phyloP scores from a whole-genome alignment of 37 sponge, comb jelly and placozoan genomes.

The Haliclona indistincta region DNA sequence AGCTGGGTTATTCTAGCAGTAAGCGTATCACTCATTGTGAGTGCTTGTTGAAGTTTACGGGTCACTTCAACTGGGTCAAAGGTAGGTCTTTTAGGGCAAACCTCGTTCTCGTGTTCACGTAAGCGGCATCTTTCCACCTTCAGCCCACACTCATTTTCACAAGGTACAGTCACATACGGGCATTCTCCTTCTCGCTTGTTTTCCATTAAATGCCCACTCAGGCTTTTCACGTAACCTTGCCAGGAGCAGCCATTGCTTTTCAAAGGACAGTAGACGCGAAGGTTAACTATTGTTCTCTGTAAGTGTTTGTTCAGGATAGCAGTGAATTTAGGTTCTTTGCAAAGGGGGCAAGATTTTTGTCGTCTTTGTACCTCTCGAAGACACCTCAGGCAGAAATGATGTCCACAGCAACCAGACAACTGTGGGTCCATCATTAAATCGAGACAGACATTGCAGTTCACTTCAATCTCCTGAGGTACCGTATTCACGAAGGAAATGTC shows the following conservation, averaged over 20 bases:
- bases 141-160: constrained; percentile 22
- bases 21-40: not conserved
- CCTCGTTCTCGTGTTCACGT: constrained; percentile 11
- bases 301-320: constrained; percentile 38
- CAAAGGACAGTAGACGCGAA: constrained; percentile 45
- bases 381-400: constrained; percentile 52
- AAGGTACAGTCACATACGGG: constrained; percentile 11
- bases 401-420: constrained; percentile 58
- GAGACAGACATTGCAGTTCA: constrained; percentile 48
- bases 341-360: constrained; percentile 36
- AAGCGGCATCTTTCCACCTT: not conserved
- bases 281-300: constrained; percentile 13
- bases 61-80: not conserved
- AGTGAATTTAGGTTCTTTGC: constrained; percentile 27
- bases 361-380: not conserved
- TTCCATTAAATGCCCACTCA: not conserved
- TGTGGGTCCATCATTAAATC: constrained; percentile 31
- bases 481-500: constrained; percentile 1
- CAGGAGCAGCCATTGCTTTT: constrained; percentile 48
- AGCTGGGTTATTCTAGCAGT: not conserved
- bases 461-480: constrained; percentile 29
- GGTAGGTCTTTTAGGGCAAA: constrained; percentile 20
- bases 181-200: constrained; percentile 27
- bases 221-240: constrained; percentile 29
- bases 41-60: not conserved